Percentiles rank a stretch among this genome's conserved stretches.
phyloP scores from a whole-genome alignment of 2,113 vertebrate genomes.

The Emydocephalus ijimae region DNA sequence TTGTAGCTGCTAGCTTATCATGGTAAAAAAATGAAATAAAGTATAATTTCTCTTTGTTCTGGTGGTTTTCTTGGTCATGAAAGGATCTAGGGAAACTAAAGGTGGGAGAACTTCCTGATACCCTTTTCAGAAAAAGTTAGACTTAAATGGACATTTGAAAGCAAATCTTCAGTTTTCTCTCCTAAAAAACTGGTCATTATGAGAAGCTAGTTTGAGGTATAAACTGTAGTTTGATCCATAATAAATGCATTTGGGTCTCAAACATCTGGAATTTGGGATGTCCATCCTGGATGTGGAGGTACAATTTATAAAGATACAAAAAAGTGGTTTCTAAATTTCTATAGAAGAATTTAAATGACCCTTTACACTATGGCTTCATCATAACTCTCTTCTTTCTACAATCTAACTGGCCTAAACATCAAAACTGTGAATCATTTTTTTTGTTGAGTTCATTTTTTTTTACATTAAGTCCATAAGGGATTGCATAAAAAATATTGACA shows the following conservation, averaged over 20 bases:
- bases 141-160: neutral
- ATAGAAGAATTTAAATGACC: neutral
- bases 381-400: neutral
- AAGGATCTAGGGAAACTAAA: neutral
- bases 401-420: neutral
- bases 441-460: neutral
- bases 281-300: neutral
- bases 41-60: neutral
- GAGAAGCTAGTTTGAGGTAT: neutral
- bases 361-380: neutral
- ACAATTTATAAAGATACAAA: neutral
- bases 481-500: neutral
- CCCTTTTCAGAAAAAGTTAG: neutral
- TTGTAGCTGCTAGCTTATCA: neutral
- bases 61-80: neutral
- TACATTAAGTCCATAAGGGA: neutral
- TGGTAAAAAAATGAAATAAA: neutral
- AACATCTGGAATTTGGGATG: neutral
- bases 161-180: neutral
- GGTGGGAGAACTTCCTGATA: neutral
- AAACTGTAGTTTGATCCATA: neutral
- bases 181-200: neutral
- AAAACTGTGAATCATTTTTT: neutral
- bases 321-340: neutral
- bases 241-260: neutral